phyloP scores from a whole-genome alignment of 2,113 vertebrate genomes.

The Ammodytes dubius region DNA sequence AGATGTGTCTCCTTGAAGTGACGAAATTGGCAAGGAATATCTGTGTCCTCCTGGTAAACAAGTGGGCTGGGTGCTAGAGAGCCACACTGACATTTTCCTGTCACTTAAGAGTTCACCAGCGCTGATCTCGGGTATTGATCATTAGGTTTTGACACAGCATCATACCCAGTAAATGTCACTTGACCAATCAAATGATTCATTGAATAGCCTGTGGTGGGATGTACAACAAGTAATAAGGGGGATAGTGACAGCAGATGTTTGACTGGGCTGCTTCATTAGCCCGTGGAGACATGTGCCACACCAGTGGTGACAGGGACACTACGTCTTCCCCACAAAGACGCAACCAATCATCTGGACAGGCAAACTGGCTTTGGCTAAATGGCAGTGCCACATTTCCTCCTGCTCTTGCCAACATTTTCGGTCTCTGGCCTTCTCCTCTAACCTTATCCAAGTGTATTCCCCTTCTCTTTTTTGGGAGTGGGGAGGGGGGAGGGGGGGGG shows the following conservation, averaged over 20 bases:
- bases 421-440: slow-evolving; percentile 7
- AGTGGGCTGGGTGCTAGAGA: not conserved
- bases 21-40: slow-evolving; percentile 12
- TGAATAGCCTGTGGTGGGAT: slow-evolving; percentile 10
- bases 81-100: not conserved
- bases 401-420: not conserved
- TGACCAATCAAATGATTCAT: slow-evolving; percentile 23
- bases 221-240: slow-evolving; percentile 1
- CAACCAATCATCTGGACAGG: slow-evolving; percentile 11
- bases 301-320: slow-evolving; percentile 19
- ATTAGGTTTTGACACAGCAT: slow-evolving; percentile 16
- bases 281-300: slow-evolving; percentile 39
- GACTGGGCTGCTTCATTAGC: slow-evolving; percentile 11
- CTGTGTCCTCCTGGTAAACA: slow-evolving; percentile 18
- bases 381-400: not conserved
- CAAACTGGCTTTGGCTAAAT: slow-evolving; percentile 36
- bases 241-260: slow-evolving; percentile 26
- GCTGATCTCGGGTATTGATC: not conserved
- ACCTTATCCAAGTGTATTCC: slow-evolving; percentile 7
- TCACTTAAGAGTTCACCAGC: not conserved
- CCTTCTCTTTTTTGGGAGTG: slow-evolving; percentile 39
- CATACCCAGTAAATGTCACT: slow-evolving; percentile 15
- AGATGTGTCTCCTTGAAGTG: slow-evolving; percentile 37
- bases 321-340: slow-evolving; percentile 24
- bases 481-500: too few relatives aligned